phyloP scores from a whole-genome alignment of 2,888 invertebrate species.

The Digitonthophagus gazella region DNA sequence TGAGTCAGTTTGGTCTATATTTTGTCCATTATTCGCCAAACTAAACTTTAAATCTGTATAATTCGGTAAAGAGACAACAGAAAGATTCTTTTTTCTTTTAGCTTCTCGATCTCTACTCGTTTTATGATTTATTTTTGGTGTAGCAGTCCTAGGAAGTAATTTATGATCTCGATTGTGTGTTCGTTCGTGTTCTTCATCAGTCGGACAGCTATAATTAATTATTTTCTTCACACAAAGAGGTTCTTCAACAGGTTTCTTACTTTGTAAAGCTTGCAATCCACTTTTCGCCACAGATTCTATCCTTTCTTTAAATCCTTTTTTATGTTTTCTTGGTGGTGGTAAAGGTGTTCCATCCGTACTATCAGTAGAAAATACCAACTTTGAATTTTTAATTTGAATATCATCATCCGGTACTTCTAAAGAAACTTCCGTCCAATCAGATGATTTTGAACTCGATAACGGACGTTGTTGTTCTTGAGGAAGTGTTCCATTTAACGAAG shows the following conservation, averaged over 20 bases:
- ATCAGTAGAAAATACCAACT: conserved; percentile 43
- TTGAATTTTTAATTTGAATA: conserved; percentile 44
- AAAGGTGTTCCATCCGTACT: conserved; percentile 45
- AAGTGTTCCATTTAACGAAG: conserved; percentile 30
- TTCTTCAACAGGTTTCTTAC: conserved; percentile 43
- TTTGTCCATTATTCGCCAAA: conserved; percentile 41
- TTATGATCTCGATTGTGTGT: conserved; percentile 36
- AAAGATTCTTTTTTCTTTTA: conserved; percentile 52
- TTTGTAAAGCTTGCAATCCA: conserved; percentile 41
- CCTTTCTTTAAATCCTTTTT: conserved; percentile 44
- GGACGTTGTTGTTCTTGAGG: conserved; percentile 18
- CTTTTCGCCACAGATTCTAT: conserved; percentile 46
- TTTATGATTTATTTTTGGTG: conserved; percentile 29
- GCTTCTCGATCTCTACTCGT: conserved; percentile 33
- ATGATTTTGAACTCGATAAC: conserved; percentile 41
- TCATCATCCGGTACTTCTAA: conserved; percentile 53
- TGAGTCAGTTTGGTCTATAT: conserved; percentile 34
- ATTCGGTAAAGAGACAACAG: conserved; percentile 56
- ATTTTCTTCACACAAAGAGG: conserved; percentile 46
- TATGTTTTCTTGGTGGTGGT: conserved; percentile 49
- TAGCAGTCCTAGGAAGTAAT: conserved; percentile 15
- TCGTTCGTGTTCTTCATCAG: conserved; percentile 41
- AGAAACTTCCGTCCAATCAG: conserved; percentile 57
- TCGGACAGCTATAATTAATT: conserved; percentile 48
- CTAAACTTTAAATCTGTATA: conserved; percentile 53